A percentile compares a stretch with the other conserved stretches of the same genome.
Evolutionary conservation across 2,888 invertebrate genomes (phyloP).

Genomic region (Aporophyla lueneburgensis): DNA sequence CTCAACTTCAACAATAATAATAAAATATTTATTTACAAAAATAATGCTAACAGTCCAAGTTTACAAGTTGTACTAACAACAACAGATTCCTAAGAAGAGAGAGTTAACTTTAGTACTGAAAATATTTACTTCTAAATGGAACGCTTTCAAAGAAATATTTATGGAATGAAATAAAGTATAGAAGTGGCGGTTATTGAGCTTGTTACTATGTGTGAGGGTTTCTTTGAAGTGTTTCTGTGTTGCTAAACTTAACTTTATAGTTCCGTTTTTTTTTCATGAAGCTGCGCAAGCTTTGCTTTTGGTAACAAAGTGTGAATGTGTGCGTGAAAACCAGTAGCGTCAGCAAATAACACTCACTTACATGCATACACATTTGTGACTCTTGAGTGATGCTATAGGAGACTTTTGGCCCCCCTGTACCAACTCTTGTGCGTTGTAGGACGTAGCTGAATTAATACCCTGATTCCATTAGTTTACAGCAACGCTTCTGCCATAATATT

Average conservation of each 20-base stretch:
- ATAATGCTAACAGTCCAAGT: constrained; percentile 26
- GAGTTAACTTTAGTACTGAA: constrained; percentile 22
- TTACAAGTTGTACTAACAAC: constrained; percentile 34
- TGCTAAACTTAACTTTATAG: background rate
- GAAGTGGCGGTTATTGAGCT: constrained; percentile 17
- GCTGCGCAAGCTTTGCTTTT: too few relatives aligned
- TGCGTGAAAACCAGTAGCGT: too few relatives aligned
- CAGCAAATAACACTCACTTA: too few relatives aligned
- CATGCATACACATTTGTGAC: too few relatives aligned
- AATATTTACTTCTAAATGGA: constrained; percentile 24
- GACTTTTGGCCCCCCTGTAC: too few relatives aligned
- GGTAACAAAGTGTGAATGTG: too few relatives aligned
- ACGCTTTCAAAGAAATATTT: constrained; percentile 29
- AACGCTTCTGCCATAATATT: too few relatives aligned
- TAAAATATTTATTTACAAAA: constrained; percentile 49
- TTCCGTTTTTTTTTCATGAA: too few relatives aligned
- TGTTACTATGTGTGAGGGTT: background rate
- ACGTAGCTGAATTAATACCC: too few relatives aligned
- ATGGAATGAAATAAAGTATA: constrained; percentile 13
- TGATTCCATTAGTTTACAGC: too few relatives aligned
- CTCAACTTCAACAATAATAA: constrained; percentile 34
- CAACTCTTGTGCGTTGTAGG: too few relatives aligned
- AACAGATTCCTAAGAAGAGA: constrained; percentile 40
- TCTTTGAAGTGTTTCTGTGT: background rate
- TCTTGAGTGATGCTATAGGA: too few relatives aligned